Evolutionary conservation across 2,113 vertebrate genomes (phyloP).

Genomic region (Salvelinus alpinus): DNA sequence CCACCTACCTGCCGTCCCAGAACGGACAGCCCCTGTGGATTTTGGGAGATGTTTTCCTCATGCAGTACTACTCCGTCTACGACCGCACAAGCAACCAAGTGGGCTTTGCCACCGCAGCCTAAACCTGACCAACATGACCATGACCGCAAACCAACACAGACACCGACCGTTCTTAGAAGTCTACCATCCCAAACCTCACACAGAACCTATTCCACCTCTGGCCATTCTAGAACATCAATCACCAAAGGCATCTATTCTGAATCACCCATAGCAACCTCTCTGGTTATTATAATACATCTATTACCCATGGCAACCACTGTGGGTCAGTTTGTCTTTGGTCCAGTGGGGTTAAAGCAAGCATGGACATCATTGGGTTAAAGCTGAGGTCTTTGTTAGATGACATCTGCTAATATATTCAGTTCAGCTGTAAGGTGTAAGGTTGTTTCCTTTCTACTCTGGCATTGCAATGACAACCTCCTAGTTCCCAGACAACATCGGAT

Average conservation of each 20-base stretch:
- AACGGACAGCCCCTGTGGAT: conserved; percentile 67
- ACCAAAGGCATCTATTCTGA: too few species aligned
- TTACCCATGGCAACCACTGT: background rate
- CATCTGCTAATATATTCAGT: background rate
- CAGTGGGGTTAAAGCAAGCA: too few species aligned
- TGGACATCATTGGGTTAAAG: too few species aligned
- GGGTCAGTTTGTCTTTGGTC: background rate
- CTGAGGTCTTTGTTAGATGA: background rate
- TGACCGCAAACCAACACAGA: background rate
- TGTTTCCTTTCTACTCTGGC: background rate
- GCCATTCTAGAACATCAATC: background rate
- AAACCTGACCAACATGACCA: conserved; percentile 18
- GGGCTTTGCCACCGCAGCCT: conserved; percentile 64
- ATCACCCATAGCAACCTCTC: background rate
- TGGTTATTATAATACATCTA: background rate
- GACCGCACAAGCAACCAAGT: conserved; percentile 63
- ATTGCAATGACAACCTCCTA: background rate
- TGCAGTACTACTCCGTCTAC: conserved; percentile 69
- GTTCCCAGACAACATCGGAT: too few species aligned
- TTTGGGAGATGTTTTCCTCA: conserved; percentile 72
- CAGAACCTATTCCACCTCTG: background rate
- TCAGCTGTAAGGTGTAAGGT: background rate
- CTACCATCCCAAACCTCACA: background rate
- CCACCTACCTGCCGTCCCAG: conserved; percentile 65
- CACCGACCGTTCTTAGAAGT: too few species aligned